Percentiles rank a stretch among this genome's conserved stretches.
Evolutionary conservation across 2,113 vertebrate genomes (phyloP).

Genomic region (Labrus mixtus): DNA sequence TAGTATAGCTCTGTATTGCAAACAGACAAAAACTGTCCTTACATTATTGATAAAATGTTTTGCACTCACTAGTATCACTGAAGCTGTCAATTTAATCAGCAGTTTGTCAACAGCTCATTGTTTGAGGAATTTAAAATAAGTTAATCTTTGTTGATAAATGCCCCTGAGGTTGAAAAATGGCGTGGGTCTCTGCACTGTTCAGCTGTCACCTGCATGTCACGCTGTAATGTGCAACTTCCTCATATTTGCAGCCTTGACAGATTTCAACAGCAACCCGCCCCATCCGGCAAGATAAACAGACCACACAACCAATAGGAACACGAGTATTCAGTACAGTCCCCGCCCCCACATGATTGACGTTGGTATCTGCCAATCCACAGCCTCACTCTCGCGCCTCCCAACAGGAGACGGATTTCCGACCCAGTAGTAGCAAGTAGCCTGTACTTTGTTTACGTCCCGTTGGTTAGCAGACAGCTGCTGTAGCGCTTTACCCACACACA

Average conservation of each 20-base stretch:
- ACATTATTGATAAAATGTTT: no score
- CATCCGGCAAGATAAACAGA: constrained; percentile 47
- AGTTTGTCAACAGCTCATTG: no score
- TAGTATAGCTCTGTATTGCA: no score
- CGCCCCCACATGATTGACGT: constrained; percentile 36
- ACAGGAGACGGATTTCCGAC: constrained; percentile 78
- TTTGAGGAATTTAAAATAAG: no score
- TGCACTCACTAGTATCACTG: no score
- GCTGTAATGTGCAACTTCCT: constrained; percentile 76
- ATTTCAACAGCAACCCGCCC: constrained; percentile 39
- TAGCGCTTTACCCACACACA: constrained; percentile 11
- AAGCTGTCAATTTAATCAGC: no score
- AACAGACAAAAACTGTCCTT: no score
- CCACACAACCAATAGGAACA: constrained; percentile 30
- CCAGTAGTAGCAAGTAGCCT: constrained; percentile 60
- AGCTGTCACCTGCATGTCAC: constrained; percentile 69
- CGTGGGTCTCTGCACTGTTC: not conserved
- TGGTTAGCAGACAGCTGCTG: constrained; percentile 68
- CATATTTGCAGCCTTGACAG: constrained; percentile 75
- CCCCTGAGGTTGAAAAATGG: no score
- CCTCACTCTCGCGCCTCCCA: constrained; percentile 19
- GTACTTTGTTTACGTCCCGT: constrained; percentile 85
- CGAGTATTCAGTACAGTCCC: rapidly evolving
- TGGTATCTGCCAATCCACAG: constrained; percentile 60
- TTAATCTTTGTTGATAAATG: no score